Base-by-base conservation (phyloP, 2,113 vertebrate genomes). In the Anhinga rufa region DNA sequence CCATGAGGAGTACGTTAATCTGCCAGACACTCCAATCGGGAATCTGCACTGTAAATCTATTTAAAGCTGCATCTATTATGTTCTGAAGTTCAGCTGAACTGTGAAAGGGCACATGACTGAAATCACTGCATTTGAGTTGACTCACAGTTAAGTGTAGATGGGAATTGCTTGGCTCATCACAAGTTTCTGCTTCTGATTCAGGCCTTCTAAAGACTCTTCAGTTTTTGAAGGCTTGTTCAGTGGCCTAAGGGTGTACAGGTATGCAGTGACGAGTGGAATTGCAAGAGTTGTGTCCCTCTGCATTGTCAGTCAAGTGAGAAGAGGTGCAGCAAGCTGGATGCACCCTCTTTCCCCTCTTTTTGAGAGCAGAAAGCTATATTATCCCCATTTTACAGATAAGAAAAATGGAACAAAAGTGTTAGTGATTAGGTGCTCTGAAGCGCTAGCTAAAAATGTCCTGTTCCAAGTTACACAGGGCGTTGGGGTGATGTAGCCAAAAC, bases 1-100 rank as follows among this genome's bases (percentile, higher is more conserved):
- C 68, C 90, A 94, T 68, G 91, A 96, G 93, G 94, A 96, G 86
- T 96, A 97, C 96, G 95, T 97, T 96, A 92, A 97, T 91, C 87
- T 88, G 88, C 86, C 96, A 93, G 96, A 97, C 95, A 95, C 91
- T 96, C 71, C 78, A 84, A 79, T 97, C 96, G 86, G 74, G 10
- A 79, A 78, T 95, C 58, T 52, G 70, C 82, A 89, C 89, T 92
- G 62, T 92, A 91, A 81, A 88, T 94, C 95, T 97, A 97, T 97
- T 97, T 97, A 97, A 97, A 97, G 92, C 90, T 91, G 54, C 69
- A 52, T 93, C 86, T 96, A 91, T 97, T 96, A 94, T 97, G 69
- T 86, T 88, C 79, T 93, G 82, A 95, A 93, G 95, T 98, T 98
- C 97, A 96, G 64, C 90, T 95, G 93, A 91, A 90, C 94, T 96